These are phyloP conservation scores for Mustelus asterias DNA, from an alignment of 2,113 vertebrate genomes.

Conservation along the genomic window DNA sequence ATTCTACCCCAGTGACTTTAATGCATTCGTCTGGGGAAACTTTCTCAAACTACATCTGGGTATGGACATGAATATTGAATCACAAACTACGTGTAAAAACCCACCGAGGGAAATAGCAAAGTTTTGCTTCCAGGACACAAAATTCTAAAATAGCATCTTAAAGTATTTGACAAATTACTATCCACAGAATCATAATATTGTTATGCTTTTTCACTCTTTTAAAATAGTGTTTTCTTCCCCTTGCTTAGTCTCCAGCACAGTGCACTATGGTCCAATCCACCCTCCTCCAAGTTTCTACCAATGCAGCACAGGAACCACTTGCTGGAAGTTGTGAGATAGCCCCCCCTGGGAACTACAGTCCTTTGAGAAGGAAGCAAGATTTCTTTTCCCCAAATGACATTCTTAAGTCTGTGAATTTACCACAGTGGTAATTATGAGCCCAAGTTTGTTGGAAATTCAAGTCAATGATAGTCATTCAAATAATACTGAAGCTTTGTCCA, in stretches of 20 bases:
- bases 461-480: no score
- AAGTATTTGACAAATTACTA: background rate
- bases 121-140: no score
- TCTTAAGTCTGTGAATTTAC: background rate
- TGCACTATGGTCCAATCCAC: background rate
- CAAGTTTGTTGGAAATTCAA: background rate
- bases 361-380: background rate
- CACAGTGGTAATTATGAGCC: background rate
- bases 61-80: no score
- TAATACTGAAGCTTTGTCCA: background rate
- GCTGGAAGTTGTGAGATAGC: background rate
- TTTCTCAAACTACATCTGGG: no score
- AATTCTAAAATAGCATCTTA: background rate
- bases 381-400: background rate
- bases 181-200: background rate
- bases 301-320: background rate
- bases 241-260: background rate
- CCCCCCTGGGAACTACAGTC: background rate
- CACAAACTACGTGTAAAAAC: no score
- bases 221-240: background rate
- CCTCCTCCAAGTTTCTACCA: background rate
- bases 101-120: no score
- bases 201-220: background rate
- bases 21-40: no score
- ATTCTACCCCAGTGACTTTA: no score